phyloP scores from a whole-genome alignment of 2,888 invertebrate species.

The Rambutsinella grinnellia region DNA sequence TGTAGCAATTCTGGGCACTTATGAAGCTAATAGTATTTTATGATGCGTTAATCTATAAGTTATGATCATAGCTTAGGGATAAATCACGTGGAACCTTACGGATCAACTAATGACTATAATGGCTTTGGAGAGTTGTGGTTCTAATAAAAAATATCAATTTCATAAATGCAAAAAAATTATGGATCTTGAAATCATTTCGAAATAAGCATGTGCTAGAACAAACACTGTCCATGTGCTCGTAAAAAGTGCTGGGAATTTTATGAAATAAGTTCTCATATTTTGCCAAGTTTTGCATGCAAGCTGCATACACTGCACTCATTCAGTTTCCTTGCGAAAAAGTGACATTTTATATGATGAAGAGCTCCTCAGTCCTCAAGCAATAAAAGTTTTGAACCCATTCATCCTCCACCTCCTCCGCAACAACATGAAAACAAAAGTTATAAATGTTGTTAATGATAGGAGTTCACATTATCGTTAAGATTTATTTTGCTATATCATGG shows the following conservation, averaged over 20 bases:
- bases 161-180: too few species aligned
- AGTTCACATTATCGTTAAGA: neutral
- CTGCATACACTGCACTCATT: neutral
- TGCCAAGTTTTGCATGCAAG: neutral
- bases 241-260: conserved; percentile 25
- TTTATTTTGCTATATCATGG: neutral
- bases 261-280: conserved; percentile 35
- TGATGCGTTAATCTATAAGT: neutral
- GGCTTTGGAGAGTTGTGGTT: neutral
- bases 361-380: neutral
- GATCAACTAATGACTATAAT: neutral
- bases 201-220: too few species aligned
- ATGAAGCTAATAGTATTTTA: neutral
- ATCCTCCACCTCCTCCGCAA: neutral
- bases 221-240: conserved; percentile 31
- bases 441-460: neutral
- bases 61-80: neutral
- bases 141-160: too few species aligned
- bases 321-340: conserved; percentile 38
- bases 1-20: conserved; percentile 18
- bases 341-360: conserved; percentile 11
- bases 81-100: conserved; percentile 37
- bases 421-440: neutral
- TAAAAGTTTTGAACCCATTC: conserved; percentile 9
- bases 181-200: too few species aligned